A percentile compares a stretch with the other conserved stretches of the same genome.
Evolutionary conservation across 2,797 vertebrate species (phyloP).

Genomic region (Schizopygopsis pylzovi): DNA sequence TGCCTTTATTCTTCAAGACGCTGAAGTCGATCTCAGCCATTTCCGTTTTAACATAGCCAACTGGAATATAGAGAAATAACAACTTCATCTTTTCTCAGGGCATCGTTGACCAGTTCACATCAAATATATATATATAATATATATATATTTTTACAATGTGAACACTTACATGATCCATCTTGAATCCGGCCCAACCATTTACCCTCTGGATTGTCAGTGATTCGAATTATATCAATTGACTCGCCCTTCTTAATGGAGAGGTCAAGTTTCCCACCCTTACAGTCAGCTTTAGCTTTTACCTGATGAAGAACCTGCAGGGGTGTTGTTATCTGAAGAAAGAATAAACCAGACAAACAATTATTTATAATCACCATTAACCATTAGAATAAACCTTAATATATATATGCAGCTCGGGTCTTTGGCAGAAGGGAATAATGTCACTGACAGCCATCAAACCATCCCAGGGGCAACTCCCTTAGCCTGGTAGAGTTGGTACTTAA

Average conservation of each 20-base stretch:
- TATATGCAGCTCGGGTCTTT: too few relatives aligned
- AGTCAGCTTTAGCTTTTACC: constrained; percentile 74
- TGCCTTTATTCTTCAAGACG: constrained; percentile 75
- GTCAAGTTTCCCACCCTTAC: constrained; percentile 81
- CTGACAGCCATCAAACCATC: too few relatives aligned
- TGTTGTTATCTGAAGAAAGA: constrained; percentile 70
- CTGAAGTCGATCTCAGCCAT: constrained; percentile 89
- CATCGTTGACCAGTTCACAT: background rate
- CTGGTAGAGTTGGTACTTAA: too few relatives aligned
- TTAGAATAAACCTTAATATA: background rate
- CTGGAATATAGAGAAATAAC: constrained; percentile 68
- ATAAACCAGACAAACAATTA: background rate
- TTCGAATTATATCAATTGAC: constrained; percentile 80
- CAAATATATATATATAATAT: background rate
- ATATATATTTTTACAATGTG: background rate
- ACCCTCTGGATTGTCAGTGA: constrained; percentile 84
- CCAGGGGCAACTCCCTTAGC: too few relatives aligned
- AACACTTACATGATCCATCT: constrained; percentile 85
- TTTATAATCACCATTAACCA: background rate
- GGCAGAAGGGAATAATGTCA: too few relatives aligned
- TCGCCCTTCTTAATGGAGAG: constrained; percentile 80
- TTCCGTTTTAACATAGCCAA: constrained; percentile 92
- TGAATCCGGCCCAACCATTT: constrained; percentile 84
- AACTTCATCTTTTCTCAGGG: background rate
- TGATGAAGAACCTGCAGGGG: constrained; percentile 77